These are phyloP conservation scores for Daphoenositta chrysoptera DNA, from an alignment of 2,113 vertebrate genomes.

Conservation along the genomic window DNA sequence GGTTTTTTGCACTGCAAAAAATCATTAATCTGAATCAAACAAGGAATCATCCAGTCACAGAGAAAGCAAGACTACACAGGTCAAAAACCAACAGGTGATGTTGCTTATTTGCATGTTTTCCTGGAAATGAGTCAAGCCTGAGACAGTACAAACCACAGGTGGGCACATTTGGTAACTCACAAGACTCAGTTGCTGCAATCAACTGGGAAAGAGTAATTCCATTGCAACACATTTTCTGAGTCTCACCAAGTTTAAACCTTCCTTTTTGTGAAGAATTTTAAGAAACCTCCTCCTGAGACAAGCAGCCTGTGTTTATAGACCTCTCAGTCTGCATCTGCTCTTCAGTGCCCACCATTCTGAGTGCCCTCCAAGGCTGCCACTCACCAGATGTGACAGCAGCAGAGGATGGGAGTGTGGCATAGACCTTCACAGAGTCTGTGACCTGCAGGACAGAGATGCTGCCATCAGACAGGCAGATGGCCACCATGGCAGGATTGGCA, in stretches of 20 bases:
- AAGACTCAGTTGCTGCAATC: not conserved
- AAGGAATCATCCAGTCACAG: not conserved
- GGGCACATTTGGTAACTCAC: not conserved
- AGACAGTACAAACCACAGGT: not conserved
- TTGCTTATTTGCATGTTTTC: not conserved
- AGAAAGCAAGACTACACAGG: not conserved
- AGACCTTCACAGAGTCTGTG: constrained; percentile 75
- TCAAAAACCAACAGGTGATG: not conserved
- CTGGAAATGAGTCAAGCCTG: not conserved
- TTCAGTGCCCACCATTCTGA: not conserved
- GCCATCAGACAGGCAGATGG: constrained; percentile 86
- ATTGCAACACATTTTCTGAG: not conserved
- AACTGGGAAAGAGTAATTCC: not conserved
- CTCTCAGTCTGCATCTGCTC: rapidly evolving
- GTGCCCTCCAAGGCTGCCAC: not conserved
- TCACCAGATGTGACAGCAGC: constrained; percentile 88
- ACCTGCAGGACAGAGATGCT: constrained; percentile 89
- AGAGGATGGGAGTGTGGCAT: constrained; percentile 76
- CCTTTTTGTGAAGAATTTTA: not conserved
- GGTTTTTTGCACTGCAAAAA: rapidly evolving
- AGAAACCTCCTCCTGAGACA: not conserved
- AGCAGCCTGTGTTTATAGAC: not conserved
- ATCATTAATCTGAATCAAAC: not conserved
- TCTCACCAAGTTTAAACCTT: not conserved
- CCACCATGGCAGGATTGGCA: constrained; percentile 72